phyloP scores from a whole-genome alignment of 92 coral and sea anemone species.

The Actinernus sp. region DNA sequence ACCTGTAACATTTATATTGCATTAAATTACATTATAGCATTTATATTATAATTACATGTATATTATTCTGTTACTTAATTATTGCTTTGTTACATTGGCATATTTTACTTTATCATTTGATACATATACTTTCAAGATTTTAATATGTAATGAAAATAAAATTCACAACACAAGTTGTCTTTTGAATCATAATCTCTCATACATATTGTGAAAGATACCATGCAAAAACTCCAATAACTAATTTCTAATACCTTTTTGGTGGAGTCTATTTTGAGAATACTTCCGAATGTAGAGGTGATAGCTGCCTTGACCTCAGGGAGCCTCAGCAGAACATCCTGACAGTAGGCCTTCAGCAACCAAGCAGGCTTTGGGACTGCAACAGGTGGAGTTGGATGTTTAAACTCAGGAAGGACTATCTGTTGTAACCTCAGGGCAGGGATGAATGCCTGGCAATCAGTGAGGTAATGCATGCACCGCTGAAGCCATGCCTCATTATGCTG shows the following conservation, averaged over 20 bases:
- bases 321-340: constrained; percentile 9
- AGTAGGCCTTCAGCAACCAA: background rate
- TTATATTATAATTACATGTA: too few species aligned
- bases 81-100: too few species aligned
- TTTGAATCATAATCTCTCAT: too few species aligned
- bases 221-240: too few species aligned
- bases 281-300: constrained; percentile 33
- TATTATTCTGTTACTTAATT: too few species aligned
- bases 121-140: too few species aligned
- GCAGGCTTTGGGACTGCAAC: constrained; percentile 32
- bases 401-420: background rate
- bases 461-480: constrained; percentile 22
- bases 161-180: too few species aligned
- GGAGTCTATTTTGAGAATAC: constrained; percentile 22
- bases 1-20: too few species aligned
- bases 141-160: too few species aligned
- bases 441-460: constrained; percentile 50
- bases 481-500: constrained; percentile 63
- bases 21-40: too few species aligned
- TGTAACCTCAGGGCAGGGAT: constrained; percentile 19
- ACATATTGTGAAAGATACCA: too few species aligned
- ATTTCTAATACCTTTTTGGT: constrained; percentile 28
- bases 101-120: too few species aligned
- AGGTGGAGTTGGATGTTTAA: constrained; percentile 34
- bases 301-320: constrained; percentile 9